phyloP scores from a whole-genome alignment of 1,140 invertebrate genomes.

The Ephestia elutella region DNA sequence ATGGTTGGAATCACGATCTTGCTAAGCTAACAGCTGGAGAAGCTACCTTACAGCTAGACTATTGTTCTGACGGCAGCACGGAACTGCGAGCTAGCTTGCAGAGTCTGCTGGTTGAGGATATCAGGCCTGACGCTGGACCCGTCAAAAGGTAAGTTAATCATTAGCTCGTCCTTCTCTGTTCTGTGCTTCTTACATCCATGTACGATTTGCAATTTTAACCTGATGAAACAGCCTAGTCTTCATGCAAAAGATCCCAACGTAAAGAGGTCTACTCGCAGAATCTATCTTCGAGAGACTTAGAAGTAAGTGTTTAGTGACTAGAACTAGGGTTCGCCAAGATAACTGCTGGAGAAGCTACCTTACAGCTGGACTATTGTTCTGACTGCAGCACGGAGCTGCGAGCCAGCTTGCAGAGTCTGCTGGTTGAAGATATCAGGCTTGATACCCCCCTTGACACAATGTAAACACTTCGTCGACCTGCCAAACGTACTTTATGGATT shows the following conservation, averaged over 20 bases:
- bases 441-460: no score
- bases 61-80: constrained; percentile 81
- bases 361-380: constrained; percentile 79
- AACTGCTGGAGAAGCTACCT: constrained; percentile 80
- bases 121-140: constrained; percentile 76
- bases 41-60: constrained; percentile 77
- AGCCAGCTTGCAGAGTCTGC: constrained; percentile 80
- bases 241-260: no score
- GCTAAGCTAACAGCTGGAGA: constrained; percentile 83
- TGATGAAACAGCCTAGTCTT: no score
- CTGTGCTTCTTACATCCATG: no score
- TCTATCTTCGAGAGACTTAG: no score
- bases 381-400: constrained; percentile 83
- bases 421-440: constrained; percentile 83
- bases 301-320: no score
- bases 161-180: no score
- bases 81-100: constrained; percentile 84
- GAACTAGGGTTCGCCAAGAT: constrained; percentile 83
- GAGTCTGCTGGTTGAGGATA: constrained; percentile 82
- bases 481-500: no score
- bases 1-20: constrained; percentile 82
- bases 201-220: no score
- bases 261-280: no score
- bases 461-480: no score
- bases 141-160: constrained; percentile 77